These are phyloP conservation scores for Tragelaphus strepsiceros DNA, from an alignment of 2,113 vertebrate genomes.

Conservation along the genomic window DNA sequence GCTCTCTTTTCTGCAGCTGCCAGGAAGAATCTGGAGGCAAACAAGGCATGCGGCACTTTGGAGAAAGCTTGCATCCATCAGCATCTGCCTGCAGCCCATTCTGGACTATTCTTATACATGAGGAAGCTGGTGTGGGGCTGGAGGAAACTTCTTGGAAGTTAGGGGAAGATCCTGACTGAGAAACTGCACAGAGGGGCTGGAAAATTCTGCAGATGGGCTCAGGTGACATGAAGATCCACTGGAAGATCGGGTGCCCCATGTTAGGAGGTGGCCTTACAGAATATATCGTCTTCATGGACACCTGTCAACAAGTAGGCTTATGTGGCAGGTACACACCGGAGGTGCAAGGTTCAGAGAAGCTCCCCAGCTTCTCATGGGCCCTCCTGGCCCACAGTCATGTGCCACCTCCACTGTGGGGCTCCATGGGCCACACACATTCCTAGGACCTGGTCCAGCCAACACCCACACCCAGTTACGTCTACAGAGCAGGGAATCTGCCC, in stretches of 20 bases:
- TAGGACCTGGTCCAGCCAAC: not conserved
- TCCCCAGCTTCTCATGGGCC: not conserved
- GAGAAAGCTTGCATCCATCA: not conserved
- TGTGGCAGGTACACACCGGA: not conserved
- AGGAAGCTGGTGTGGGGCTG: not conserved
- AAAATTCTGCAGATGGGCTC: not conserved
- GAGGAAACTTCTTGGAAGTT: not conserved
- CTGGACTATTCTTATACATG: not conserved
- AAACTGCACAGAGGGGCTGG: not conserved
- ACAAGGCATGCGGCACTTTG: not conserved
- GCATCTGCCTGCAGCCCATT: not conserved
- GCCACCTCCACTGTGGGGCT: not conserved
- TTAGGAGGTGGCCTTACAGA: not conserved
- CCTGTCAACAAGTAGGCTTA: not conserved
- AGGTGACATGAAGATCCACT: not conserved
- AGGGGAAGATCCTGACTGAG: not conserved
- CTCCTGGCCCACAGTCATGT: too few species aligned
- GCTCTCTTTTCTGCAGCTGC: slow-evolving; percentile 48
- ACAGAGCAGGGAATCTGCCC: not conserved
- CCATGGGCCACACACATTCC: not conserved
- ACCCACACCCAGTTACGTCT: not conserved
- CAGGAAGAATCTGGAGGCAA: not conserved
- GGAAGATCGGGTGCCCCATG: too few species aligned
- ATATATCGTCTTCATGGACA: slow-evolving; percentile 58
- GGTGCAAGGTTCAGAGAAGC: not conserved